A percentile compares a stretch with the other conserved stretches of the same genome.
Conservation (phyloP, 2,113 vertebrate species). For the Vireo altiloquus region DNA sequence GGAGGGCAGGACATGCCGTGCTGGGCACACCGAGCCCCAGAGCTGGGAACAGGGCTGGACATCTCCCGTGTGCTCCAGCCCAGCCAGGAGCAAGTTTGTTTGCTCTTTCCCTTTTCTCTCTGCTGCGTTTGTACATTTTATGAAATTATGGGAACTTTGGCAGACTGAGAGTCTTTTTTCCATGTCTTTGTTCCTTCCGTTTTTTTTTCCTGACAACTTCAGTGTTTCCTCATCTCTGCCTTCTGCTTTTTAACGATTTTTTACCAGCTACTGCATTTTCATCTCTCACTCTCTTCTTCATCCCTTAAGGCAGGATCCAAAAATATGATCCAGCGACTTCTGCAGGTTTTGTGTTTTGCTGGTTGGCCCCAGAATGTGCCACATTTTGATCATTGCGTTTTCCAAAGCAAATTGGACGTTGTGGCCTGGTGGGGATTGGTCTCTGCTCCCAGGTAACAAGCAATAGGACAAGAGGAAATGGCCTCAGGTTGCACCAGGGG, state of each 20-base stretch:
- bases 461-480: fast-evolving
- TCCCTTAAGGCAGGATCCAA: conserved; percentile 10
- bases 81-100: not conserved
- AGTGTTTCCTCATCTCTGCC: not conserved
- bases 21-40: not conserved
- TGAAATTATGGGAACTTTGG: not conserved
- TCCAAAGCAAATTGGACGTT: not conserved
- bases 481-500: not conserved
- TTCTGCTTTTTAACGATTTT: not conserved
- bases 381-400: not conserved
- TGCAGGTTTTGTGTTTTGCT: not conserved
- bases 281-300: not conserved
- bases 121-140: not conserved
- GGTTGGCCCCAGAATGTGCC: not conserved
- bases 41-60: not conserved
- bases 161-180: not conserved
- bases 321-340: not conserved
- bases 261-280: not conserved
- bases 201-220: not conserved
- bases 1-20: not conserved
- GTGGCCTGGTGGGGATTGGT: not conserved
- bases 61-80: not conserved
- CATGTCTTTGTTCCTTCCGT: not conserved
- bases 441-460: not conserved
- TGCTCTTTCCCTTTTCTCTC: not conserved